Evolutionary conservation across 2,113 vertebrate species (phyloP), one percentile per base, ranked within the genome.

Genomic region (Lathamus discolor): DNA sequence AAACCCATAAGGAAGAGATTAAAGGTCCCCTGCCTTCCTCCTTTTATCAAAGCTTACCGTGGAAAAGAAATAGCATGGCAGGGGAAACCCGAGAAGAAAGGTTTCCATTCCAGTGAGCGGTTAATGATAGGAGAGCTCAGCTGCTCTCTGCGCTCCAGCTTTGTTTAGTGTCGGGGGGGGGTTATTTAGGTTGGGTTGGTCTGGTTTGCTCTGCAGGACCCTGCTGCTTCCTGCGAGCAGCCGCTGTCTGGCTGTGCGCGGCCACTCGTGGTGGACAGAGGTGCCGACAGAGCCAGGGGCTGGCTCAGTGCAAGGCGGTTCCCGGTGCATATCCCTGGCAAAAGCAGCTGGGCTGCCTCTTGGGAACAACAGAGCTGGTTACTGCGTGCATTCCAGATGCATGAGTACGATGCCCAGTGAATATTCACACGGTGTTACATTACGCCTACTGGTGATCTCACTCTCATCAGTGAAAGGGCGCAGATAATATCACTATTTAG

Each of bases 211-310:
- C 37, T 24, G 39, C 54, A 76, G 48, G 59, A 87, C 16, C 24
- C 22, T 6, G 3, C 43, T 49, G 25, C n/a, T 91, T 51, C 35
- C 33, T 41, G 25, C 28, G 52, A 75, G 29, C 11, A 44, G 18
- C 52, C 37, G 46, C 44, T 3, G 5, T 18, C 37, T 29, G 64
- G 63, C 62, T 48, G 49, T 1, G 1, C 0, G 2, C 43, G 51
- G 72, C 41, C 1, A 3, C 54, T 23, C 1, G 0, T 18, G 11
- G 31, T 9, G 22, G 80, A 46, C 54, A 74, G 68, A 83, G 44
- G 16, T 1, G 1, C 31, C 31, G 55, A n/a, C 37, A 69, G n/a
- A 81, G 54, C 9, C 1, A 1, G 10, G 69, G 14, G 31, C 77
- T 22, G 39, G 22, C 57, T 59, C n/a, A 41, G 84, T 13, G 3